Evolutionary conservation across 2,888 invertebrate species (phyloP).

Genomic region (Ischnus inquisitorius): DNA sequence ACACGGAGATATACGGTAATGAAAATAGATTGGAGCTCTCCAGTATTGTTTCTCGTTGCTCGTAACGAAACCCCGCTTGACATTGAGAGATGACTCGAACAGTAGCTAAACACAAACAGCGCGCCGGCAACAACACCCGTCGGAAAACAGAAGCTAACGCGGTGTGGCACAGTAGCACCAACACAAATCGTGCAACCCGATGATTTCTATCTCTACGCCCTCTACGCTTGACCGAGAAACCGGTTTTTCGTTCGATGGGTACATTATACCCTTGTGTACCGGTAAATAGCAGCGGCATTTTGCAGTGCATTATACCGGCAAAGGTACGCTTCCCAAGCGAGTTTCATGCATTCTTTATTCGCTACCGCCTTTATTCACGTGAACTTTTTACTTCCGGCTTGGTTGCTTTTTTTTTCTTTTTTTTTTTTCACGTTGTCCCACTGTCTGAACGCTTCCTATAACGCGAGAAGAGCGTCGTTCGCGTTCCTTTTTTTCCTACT

Average conservation of each 20-base stretch:
- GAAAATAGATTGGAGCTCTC: conserved; percentile 15
- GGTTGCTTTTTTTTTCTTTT: not conserved
- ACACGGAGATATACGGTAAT: not conserved
- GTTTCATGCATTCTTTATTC: conserved; percentile 11
- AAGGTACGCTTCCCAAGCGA: not conserved
- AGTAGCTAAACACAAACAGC: not conserved
- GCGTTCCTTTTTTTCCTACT: no score
- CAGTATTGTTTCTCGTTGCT: not conserved
- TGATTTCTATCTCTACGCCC: conserved; percentile 46
- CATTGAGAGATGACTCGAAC: conserved; percentile 45
- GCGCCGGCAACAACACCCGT: not conserved
- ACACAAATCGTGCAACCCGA: conserved; percentile 46
- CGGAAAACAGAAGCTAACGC: conserved; percentile 49
- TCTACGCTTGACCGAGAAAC: conserved; percentile 37
- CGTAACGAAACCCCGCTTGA: conserved; percentile 30
- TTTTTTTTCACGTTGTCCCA: not conserved
- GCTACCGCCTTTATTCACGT: not conserved
- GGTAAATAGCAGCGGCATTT: conserved; percentile 20
- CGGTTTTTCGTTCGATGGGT: conserved; percentile 58
- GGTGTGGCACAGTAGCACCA: conserved; percentile 32
- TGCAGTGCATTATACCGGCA: conserved; percentile 40
- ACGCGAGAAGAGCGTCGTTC: not conserved
- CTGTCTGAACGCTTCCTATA: not conserved
- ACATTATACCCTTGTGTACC: conserved; percentile 18
- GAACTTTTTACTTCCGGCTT: not conserved